Percentiles rank a stretch among this genome's conserved stretches.
Evolutionary conservation across 2,888 invertebrate species (phyloP).

Genomic region (Iselma pallidipennis): DNA sequence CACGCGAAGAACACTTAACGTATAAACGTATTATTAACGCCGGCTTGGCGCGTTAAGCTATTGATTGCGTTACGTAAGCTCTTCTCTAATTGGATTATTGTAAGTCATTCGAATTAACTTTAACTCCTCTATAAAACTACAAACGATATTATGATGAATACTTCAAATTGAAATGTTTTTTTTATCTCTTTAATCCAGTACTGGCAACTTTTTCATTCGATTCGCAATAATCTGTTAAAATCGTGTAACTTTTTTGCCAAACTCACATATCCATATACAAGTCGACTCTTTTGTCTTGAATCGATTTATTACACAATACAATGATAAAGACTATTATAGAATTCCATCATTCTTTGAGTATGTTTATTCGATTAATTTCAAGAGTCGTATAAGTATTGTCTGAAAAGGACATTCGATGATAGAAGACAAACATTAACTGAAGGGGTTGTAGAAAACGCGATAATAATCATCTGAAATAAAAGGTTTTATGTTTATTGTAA

Average conservation of each 20-base stretch:
- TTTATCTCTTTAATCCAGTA: neutral
- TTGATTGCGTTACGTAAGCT: constrained; percentile 25
- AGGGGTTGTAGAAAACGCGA: constrained; percentile 39
- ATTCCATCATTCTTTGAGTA: neutral
- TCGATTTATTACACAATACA: no score
- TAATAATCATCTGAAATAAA: constrained; percentile 41
- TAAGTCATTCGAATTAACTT: constrained; percentile 23
- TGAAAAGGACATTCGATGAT: constrained; percentile 6
- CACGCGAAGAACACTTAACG: constrained; percentile 28
- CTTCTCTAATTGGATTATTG: constrained; percentile 27
- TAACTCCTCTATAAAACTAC: neutral
- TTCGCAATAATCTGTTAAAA: neutral
- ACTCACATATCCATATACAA: no score
- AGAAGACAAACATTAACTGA: constrained; percentile 31
- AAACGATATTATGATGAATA: no score
- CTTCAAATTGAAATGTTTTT: neutral
- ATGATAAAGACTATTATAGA: no score
- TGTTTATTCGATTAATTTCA: neutral
- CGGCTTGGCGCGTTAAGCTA: constrained; percentile 26
- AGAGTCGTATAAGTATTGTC: neutral
- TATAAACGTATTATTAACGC: constrained; percentile 35
- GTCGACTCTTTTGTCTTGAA: no score
- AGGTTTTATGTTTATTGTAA: constrained; percentile 36
- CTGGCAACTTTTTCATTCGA: neutral
- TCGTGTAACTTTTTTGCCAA: no score